phyloP scores from a whole-genome alignment of 2,113 vertebrate species.

The Pedionomus torquatus region DNA sequence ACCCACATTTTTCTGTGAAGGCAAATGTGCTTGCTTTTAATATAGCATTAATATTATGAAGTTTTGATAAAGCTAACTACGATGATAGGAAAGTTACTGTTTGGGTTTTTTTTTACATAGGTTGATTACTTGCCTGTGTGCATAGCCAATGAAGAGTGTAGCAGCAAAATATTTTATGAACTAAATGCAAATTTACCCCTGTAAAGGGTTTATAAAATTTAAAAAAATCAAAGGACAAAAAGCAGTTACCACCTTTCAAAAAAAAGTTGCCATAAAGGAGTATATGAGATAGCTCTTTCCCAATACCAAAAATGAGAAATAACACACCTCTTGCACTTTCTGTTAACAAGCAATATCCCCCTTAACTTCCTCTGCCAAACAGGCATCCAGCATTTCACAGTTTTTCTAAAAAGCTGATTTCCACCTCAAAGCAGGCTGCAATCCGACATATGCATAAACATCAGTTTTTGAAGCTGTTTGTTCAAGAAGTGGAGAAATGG shows the following conservation, averaged over 20 bases:
- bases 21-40: conserved; percentile 20
- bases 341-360: background rate
- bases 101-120: background rate
- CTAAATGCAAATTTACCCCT: background rate
- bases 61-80: conserved; percentile 24
- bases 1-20: background rate
- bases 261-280: background rate
- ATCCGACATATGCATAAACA: background rate
- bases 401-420: background rate
- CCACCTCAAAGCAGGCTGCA: conserved; percentile 15
- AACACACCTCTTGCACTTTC: background rate
- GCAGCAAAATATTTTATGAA: background rate
- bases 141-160: background rate
- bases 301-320: background rate
- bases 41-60: background rate
- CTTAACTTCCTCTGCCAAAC: background rate
- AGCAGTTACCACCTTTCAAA: background rate
- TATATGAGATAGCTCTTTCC: background rate
- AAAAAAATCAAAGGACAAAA: background rate
- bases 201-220: background rate
- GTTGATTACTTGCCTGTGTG: background rate
- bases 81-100: background rate
- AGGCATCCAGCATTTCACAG: background rate
- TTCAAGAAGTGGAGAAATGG: background rate
- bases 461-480: background rate